phyloP scores from a whole-genome alignment of 2,113 vertebrate genomes.

The Abramis brama region DNA sequence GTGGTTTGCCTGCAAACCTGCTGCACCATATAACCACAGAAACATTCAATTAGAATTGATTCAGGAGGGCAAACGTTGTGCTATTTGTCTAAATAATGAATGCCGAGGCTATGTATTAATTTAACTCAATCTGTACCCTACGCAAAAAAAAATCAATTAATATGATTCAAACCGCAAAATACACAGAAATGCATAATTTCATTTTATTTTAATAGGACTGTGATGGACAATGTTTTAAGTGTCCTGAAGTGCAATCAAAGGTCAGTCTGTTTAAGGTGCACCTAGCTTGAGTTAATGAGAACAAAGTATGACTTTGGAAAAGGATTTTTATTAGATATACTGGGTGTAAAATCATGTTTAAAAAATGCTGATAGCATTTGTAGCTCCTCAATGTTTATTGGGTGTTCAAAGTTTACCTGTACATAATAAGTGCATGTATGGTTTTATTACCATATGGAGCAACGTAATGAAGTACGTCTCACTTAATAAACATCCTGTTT shows the following conservation, averaged over 20 bases:
- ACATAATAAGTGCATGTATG: conserved; percentile 68
- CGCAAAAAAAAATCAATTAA: conserved; percentile 11
- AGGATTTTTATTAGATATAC: conserved; percentile 66
- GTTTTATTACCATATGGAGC: conserved; percentile 69
- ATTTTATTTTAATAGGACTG: conserved; percentile 9
- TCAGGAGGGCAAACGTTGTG: neutral
- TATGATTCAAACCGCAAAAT: neutral
- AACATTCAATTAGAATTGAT: conserved; percentile 34
- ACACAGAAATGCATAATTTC: conserved; percentile 19
- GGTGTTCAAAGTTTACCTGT: conserved; percentile 74
- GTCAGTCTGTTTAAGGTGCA: conserved; percentile 28
- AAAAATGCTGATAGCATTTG: conserved; percentile 67
- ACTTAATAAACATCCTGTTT: conserved; percentile 75
- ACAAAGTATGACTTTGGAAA: conserved; percentile 33
- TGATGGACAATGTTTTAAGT: conserved; percentile 1
- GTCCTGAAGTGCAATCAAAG: conserved; percentile 10
- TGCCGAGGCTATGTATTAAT: neutral
- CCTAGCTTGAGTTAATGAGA: conserved; percentile 47
- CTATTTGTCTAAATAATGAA: conserved; percentile 24
- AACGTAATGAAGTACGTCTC: conserved; percentile 66
- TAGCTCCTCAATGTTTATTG: conserved; percentile 73
- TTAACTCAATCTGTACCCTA: neutral
- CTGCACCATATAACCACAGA: conserved; percentile 19
- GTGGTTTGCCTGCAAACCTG: conserved; percentile 31
- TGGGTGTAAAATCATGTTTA: conserved; percentile 65